These are phyloP conservation scores for Andrena bucephala DNA, from an alignment of 2,888 invertebrate species.

Conservation along the genomic window DNA sequence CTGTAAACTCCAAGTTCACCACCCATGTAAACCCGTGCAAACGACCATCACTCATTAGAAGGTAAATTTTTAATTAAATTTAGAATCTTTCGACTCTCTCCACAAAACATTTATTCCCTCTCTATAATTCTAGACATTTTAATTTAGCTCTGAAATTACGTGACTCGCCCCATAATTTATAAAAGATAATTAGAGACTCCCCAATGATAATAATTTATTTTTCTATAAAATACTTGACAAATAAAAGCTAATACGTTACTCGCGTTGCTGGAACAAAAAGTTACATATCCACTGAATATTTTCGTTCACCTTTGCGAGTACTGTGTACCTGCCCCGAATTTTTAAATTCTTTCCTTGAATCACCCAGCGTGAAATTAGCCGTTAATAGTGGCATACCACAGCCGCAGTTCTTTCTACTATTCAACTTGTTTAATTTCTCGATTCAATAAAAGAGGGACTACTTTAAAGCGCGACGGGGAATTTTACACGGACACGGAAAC, in stretches of 20 bases:
- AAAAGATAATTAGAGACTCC: too few relatives aligned
- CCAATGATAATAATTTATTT: too few relatives aligned
- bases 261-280: too few relatives aligned
- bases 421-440: neutral
- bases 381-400: neutral
- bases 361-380: neutral
- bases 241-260: too few relatives aligned
- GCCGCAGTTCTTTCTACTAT: neutral
- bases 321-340: too few relatives aligned
- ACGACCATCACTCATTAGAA: slow-evolving; percentile 73
- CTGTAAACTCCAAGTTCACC: slow-evolving; percentile 63
- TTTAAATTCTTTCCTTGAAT: neutral
- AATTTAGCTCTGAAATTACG: too few relatives aligned
- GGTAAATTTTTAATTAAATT: slow-evolving; percentile 63
- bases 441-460: slow-evolving; percentile 72
- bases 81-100: neutral
- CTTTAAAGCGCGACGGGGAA: slow-evolving; percentile 77
- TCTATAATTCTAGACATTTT: neutral
- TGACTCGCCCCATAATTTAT: too few relatives aligned
- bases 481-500: slow-evolving; percentile 84
- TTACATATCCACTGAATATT: too few relatives aligned
- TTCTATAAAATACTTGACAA: too few relatives aligned
- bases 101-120: neutral
- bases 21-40: slow-evolving; percentile 41
- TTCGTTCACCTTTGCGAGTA: too few relatives aligned